Conservation (phyloP, 1,140 invertebrate genomes). For the Oedothorax gibbosus region DNA sequence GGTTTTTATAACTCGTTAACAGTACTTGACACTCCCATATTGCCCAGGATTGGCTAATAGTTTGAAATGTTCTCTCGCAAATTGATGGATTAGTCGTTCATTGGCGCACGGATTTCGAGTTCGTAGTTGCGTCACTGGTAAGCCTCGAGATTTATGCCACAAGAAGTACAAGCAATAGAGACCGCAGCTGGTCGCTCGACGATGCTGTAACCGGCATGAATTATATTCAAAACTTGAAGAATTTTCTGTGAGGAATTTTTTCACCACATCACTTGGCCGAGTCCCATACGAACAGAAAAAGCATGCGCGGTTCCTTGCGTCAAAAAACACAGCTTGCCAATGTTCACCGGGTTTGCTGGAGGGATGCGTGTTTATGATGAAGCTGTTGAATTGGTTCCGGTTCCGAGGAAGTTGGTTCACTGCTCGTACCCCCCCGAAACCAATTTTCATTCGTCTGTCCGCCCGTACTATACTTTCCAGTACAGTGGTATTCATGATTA, state of each 20-base stretch:
- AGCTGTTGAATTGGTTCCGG: background rate
- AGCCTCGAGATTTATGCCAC: background rate
- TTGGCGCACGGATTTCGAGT: background rate
- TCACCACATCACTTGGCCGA: background rate
- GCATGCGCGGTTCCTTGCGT: background rate
- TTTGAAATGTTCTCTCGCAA: background rate
- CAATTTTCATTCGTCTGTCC: background rate
- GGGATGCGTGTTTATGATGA: background rate
- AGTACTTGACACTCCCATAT: background rate
- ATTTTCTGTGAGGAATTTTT: background rate
- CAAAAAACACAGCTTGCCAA: background rate
- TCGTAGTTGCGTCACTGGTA: background rate
- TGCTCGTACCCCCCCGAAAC: background rate
- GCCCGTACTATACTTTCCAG: background rate
- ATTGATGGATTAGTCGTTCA: background rate
- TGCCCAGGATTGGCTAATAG: background rate
- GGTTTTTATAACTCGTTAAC: background rate
- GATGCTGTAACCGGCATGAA: background rate
- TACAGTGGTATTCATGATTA: background rate
- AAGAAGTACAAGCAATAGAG: background rate
- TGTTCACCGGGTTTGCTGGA: background rate
- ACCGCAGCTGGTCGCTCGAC: background rate
- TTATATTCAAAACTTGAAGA: background rate
- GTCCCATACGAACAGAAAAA: background rate
- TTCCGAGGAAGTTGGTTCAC: background rate